Evolutionary conservation across 1,140 invertebrate species (phyloP), one percentile per base, ranked within the genome.

Genomic region (Bactericera cockerelli): DNA sequence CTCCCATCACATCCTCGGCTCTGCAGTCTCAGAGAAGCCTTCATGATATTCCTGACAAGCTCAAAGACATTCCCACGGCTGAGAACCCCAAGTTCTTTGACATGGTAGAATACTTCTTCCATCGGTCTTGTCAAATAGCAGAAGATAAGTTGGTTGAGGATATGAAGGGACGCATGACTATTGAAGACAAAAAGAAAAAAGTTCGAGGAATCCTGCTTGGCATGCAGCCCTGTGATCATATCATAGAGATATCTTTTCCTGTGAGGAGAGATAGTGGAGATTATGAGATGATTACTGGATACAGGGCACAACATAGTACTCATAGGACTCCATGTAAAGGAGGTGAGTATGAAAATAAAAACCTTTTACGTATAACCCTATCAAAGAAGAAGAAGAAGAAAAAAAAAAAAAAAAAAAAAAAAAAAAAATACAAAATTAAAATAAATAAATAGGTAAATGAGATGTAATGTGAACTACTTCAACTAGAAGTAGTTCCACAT

Each of bases 271-370:
- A 99, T 71, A 92, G 89, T 67, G 96, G 95, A 1, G 84, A 90
- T 68, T 97, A 93, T 70, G 93, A 98, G 71, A 93, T 98, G 79
- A 94, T 99, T 65, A 89, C 87, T 61, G 96, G 92, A 1, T 99
- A 95, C 75, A 77, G 96, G 65, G 93, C 95, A 25, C 96, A 98
- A 71, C 96, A 99, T 75, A 95, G 91, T 67, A 91, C 93, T 54
- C 95, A 99, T 75, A 81, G 94, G 69, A 89, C 86, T 39, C 95
- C 95, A 22, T 93, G 89, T 68, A 98, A 98, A 84, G 94, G 95
- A 84, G 94, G 94, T 93, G n/a, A n/a, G n/a, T n/a, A n/a, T n/a
- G n/a, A n/a, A n/a, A n/a, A n/a, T n/a, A n/a, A n/a, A n/a, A n/a
- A n/a, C n/a, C n/a, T n/a, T n/a, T n/a, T n/a, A n/a, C n/a, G n/a